Conservation (phyloP, 2,113 vertebrate species). For the Coregonus clupeaformis region DNA sequence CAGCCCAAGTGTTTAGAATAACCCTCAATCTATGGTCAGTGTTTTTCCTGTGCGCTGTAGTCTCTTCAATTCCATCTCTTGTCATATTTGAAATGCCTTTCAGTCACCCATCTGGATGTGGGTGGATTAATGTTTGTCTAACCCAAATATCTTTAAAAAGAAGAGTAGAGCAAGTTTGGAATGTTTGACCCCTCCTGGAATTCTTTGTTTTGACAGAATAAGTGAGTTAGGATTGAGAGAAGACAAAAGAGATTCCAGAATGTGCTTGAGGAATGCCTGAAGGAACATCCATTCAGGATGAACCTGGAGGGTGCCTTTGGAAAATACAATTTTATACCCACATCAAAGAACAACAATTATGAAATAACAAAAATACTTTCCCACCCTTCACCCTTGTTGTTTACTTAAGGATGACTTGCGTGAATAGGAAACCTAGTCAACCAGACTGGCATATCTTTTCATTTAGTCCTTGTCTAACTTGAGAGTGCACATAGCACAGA, state of each 20-base stretch:
- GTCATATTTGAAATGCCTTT: background rate
- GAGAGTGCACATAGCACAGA: background rate
- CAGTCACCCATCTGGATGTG: slow-evolving; percentile 4
- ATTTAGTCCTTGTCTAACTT: slow-evolving; percentile 47
- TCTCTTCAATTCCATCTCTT: too few relatives aligned
- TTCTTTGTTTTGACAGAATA: slow-evolving; percentile 53
- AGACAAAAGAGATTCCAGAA: slow-evolving; percentile 42
- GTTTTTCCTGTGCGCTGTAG: too few relatives aligned
- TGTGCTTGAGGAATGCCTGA: slow-evolving; percentile 47
- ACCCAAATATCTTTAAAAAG: slow-evolving; percentile 37
- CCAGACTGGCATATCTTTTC: slow-evolving; percentile 42
- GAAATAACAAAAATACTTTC: background rate
- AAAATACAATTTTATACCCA: slow-evolving; percentile 30
- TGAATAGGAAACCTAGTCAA: slow-evolving; percentile 45
- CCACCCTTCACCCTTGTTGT: slow-evolving; percentile 1
- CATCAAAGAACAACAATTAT: slow-evolving; percentile 54
- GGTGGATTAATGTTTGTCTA: slow-evolving; percentile 46
- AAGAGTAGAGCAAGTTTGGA: slow-evolving; percentile 25
- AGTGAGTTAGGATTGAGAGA: slow-evolving; percentile 60
- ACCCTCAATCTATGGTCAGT: background rate
- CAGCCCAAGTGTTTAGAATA: background rate
- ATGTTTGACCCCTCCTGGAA: slow-evolving; percentile 32
- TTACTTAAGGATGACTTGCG: slow-evolving; percentile 56
- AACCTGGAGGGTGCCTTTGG: slow-evolving; percentile 39
- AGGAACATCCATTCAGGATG: slow-evolving; percentile 60